These are phyloP conservation scores for Callimorpha dominula DNA, from an alignment of 2,888 invertebrate genomes.

Conservation along the genomic window DNA sequence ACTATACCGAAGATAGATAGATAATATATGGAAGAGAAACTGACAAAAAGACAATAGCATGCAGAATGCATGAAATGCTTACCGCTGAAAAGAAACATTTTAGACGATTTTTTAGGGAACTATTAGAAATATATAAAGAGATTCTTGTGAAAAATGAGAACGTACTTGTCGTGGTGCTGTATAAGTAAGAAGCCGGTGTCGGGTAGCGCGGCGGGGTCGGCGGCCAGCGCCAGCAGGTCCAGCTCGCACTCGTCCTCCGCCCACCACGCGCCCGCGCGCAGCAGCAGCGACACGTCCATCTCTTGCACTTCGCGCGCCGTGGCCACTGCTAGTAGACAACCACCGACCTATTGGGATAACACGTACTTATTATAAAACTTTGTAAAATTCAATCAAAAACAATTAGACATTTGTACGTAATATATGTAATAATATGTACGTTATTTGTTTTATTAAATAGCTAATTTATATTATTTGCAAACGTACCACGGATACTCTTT, in stretches of 20 bases:
- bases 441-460: no score
- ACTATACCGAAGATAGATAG: no score
- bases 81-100: not conserved
- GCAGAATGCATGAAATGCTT: not conserved
- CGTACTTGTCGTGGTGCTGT: constrained; percentile 89
- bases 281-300: constrained; percentile 96
- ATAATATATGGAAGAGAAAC: no score
- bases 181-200: constrained; percentile 96
- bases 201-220: constrained; percentile 91
- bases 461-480: no score
- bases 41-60: not conserved
- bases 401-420: no score
- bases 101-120: not conserved
- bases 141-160: not conserved
- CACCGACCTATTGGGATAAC: constrained; percentile 87
- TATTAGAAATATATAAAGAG: not conserved
- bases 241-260: constrained; percentile 99
- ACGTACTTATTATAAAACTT: no score
- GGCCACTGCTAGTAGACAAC: constrained; percentile 95
- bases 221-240: constrained; percentile 94
- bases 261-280: constrained; percentile 97
- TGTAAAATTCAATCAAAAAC: no score
- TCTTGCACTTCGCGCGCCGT: constrained; percentile 99
- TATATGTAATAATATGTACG: no score
- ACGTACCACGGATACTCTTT: no score